Base-by-base conservation (phyloP, 2,797 vertebrate genomes). In the Trachurus trachurus region DNA sequence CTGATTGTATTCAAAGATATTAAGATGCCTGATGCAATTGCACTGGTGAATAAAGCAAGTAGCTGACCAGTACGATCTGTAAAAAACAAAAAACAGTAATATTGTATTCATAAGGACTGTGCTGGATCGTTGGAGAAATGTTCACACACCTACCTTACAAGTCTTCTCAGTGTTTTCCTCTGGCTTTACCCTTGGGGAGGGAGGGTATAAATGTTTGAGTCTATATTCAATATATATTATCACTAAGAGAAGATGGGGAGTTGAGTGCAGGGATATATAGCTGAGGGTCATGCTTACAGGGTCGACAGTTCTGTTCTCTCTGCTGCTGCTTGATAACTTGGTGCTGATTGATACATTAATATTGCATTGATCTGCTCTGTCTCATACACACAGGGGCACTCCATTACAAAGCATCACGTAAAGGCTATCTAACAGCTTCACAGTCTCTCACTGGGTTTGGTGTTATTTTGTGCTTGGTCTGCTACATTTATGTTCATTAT, bases 301-400 rank as follows among this genome's bases (percentile, higher is more conserved):
- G 59, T 16, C 75, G 62, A 22, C 50, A 52, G 7, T 66, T 75
- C 80, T 80, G 74, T 72, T 87, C 66, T 90, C 68, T 78, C 59
- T 70, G 83, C 80, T 75, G 58, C 74, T 76, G 76, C 82, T 78
- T 83, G 79, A 90, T 89, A 86, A 86, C 80, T 53, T 76, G 74
- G 58, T 85, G 83, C 70, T 88, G 93, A 94, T 92, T 93, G 90
- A 88, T 87, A 85, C 87, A 93, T 94, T 86, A 87, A 93, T 93
- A 91, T 90, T 92, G 54, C 84, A 92, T 89, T 76, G 66, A 90
- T 91, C 78, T 13, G 4, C 64, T 73, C 58, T 68, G 70, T 77
- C 56, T 74, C 67, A 58, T 6, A 34, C 64, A 75, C 66, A 57
- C 6, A 10, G 40, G 50, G 47, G 5, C 63, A 37, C 65, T 83